These are phyloP conservation scores for Tautogolabrus adspersus DNA, from an alignment of 2,113 vertebrate species.

Conservation along the genomic window DNA sequence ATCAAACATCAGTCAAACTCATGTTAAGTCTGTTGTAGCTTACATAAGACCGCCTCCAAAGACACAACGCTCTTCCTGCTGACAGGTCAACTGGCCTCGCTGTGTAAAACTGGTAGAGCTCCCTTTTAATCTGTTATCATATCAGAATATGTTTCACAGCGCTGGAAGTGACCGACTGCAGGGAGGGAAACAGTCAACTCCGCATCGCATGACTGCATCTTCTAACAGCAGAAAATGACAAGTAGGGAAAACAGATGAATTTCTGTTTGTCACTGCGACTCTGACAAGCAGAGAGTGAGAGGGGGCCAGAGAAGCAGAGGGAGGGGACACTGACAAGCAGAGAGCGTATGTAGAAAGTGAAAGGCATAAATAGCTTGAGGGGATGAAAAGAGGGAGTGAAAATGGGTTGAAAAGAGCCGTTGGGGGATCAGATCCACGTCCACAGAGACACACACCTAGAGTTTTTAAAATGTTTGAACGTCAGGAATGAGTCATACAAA, in stretches of 20 bases:
- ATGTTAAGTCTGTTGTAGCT: no score
- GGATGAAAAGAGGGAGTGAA: not conserved
- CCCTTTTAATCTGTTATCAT: not conserved
- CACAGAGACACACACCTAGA: not conserved
- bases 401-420: not conserved
- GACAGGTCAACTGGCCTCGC: not conserved
- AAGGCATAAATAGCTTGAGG: not conserved
- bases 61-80: not conserved
- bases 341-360: not conserved
- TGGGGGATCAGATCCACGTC: not conserved
- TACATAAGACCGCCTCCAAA: no score
- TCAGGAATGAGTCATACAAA: not conserved
- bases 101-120: not conserved
- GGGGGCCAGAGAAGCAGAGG: not conserved
- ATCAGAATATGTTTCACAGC: not conserved
- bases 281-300: not conserved
- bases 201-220: not conserved
- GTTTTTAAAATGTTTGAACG: not conserved
- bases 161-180: not conserved
- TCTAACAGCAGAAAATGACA: not conserved
- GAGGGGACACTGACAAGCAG: not conserved
- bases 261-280: not conserved
- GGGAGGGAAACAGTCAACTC: not conserved
- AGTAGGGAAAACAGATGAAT: not conserved
- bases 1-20: no score